These are phyloP conservation scores for Numida meleagris DNA, from an alignment of 2,113 vertebrate species.

Conservation along the genomic window DNA sequence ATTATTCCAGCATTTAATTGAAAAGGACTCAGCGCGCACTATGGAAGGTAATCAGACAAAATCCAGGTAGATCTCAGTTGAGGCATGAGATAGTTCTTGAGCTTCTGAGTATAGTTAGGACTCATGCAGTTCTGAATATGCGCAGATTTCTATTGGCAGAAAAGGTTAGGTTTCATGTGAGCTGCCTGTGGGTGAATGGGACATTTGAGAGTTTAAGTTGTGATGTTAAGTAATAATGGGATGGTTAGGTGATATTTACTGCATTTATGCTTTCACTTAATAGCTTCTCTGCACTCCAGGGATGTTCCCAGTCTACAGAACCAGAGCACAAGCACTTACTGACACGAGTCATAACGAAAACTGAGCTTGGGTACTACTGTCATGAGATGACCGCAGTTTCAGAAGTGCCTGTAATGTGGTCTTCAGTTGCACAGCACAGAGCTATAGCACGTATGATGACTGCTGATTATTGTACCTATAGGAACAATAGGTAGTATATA, in stretches of 20 bases:
- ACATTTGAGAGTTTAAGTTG: background rate
- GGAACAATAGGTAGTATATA: too few relatives aligned
- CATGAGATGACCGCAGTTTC: background rate
- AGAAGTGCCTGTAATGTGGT: background rate
- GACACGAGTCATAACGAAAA: background rate
- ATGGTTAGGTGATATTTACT: background rate
- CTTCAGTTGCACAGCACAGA: background rate
- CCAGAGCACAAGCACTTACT: background rate
- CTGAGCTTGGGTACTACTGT: background rate
- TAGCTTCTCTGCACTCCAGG: background rate
- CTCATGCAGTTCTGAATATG: background rate
- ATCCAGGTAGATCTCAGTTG: background rate
- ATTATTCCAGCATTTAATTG: background rate
- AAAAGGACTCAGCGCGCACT: background rate
- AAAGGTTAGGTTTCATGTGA: background rate
- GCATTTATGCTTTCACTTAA: background rate
- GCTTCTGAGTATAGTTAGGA: background rate
- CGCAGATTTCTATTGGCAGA: background rate
- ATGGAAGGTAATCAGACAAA: background rate
- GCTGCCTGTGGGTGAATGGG: background rate
- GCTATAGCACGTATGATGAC: background rate
- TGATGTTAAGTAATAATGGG: background rate
- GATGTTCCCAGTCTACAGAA: background rate
- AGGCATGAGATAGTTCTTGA: background rate
- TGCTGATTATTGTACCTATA: background rate